A percentile compares a stretch with the other conserved stretches of the same genome.
Evolutionary conservation across 2,888 invertebrate species (phyloP).

Genomic region (Leucophenga maculata): DNA sequence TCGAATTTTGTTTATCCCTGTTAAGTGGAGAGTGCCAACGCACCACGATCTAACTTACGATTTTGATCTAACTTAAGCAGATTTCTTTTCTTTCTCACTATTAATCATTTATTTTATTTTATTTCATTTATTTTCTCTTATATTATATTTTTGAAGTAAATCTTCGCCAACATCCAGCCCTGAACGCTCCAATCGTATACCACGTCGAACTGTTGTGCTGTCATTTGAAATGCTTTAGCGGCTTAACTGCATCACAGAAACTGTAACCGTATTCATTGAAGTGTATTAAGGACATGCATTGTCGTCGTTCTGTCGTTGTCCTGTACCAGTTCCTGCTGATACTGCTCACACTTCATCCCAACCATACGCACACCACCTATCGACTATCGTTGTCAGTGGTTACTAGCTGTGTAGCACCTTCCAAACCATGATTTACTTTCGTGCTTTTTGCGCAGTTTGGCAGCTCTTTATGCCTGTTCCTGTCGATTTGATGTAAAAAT

Average conservation of each 20-base stretch:
- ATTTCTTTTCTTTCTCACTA: too few species aligned
- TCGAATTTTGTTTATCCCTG: too few species aligned
- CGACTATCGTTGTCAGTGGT: neutral
- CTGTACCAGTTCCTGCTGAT: neutral
- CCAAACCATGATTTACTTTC: neutral
- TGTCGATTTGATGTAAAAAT: too few species aligned
- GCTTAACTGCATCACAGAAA: constrained; percentile 18
- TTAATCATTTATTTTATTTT: too few species aligned
- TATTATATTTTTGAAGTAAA: too few species aligned
- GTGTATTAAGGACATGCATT: constrained; percentile 47
- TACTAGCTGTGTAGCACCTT: neutral
- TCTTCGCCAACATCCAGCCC: too few species aligned
- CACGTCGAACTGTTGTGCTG: neutral
- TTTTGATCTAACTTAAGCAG: too few species aligned
- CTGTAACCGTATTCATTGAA: constrained; percentile 39
- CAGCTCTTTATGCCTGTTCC: neutral
- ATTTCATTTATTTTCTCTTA: too few species aligned
- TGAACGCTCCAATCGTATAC: too few species aligned
- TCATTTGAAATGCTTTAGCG: constrained; percentile 12
- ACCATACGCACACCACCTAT: too few species aligned
- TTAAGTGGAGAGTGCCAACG: too few species aligned
- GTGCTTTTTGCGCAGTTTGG: constrained; percentile 6
- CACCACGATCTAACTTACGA: too few species aligned
- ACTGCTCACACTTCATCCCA: neutral
- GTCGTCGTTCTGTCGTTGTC: neutral